A percentile compares a stretch with the other conserved stretches of the same genome.
Evolutionary conservation across 2,113 vertebrate species (phyloP).

Genomic region (Gorilla gorilla): DNA sequence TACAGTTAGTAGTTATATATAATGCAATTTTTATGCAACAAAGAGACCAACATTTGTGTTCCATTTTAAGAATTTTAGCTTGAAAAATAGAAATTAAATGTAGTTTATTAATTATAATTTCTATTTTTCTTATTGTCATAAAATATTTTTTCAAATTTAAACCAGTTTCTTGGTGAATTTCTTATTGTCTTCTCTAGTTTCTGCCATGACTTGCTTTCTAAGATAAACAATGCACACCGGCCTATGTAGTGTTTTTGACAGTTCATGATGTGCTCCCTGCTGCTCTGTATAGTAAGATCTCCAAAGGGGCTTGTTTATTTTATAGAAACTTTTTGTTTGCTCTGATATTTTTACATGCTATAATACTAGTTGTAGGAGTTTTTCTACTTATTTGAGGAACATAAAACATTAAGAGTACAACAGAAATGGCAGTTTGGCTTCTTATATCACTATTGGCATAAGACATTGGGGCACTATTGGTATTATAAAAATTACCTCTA

Average conservation of each 20-base stretch:
- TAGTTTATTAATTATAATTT: slow-evolving; percentile 16
- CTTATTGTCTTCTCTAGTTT: neutral
- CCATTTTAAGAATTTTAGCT: neutral
- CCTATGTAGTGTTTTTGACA: neutral
- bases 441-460: neutral
- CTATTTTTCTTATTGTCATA: neutral
- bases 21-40: neutral
- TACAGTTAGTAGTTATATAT: neutral
- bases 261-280: neutral
- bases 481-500: neutral
- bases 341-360: neutral
- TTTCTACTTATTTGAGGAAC: neutral
- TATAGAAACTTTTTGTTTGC: neutral
- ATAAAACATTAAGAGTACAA: neutral
- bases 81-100: neutral
- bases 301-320: neutral
- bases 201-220: neutral
- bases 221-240: neutral
- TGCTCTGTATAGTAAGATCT: neutral
- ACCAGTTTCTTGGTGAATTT: neutral
- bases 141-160: neutral
- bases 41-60: neutral
- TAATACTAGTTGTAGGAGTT: neutral
- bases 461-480: neutral
- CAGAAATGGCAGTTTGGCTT: neutral